Evolutionary conservation across 2,888 invertebrate genomes (phyloP).

Genomic region (Nephrotoma flavescens): DNA sequence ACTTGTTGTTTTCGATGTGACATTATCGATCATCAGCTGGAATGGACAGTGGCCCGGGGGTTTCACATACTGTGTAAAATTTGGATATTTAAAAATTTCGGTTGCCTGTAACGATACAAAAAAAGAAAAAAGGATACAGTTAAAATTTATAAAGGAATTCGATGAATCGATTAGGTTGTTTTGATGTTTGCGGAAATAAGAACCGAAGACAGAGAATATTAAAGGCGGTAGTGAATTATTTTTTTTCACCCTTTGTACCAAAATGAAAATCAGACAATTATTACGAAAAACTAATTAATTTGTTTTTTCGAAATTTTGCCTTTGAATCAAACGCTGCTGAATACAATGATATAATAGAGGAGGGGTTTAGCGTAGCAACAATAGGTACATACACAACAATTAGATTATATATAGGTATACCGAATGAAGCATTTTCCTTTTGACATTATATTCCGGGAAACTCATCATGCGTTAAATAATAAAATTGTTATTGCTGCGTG

Average conservation of each 20-base stretch:
- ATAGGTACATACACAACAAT: too few relatives aligned
- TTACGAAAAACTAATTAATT: background rate
- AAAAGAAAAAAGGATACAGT: background rate
- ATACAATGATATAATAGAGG: background rate
- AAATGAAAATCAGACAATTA: background rate
- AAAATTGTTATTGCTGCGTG: too few relatives aligned
- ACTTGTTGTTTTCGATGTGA: background rate
- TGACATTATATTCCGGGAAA: too few relatives aligned
- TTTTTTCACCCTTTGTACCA: background rate
- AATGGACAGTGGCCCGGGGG: constrained; percentile 27
- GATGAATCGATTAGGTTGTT: background rate
- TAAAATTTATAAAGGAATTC: background rate
- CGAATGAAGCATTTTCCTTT: too few relatives aligned
- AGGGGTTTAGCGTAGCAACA: too few relatives aligned
- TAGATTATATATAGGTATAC: too few relatives aligned
- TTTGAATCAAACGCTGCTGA: too few relatives aligned
- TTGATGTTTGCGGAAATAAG: background rate
- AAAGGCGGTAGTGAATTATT: background rate
- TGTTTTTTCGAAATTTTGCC: background rate
- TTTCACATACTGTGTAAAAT: constrained; percentile 27
- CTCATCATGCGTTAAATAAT: too few relatives aligned
- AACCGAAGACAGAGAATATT: too few relatives aligned
- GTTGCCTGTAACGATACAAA: constrained; percentile 21
- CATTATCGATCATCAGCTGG: constrained; percentile 15
- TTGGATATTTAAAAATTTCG: constrained; percentile 31